These are phyloP conservation scores for Zoroaster sp. DNA, from an alignment of 53 echinoderm and acorn worm genomes.

Conservation along the genomic window DNA sequence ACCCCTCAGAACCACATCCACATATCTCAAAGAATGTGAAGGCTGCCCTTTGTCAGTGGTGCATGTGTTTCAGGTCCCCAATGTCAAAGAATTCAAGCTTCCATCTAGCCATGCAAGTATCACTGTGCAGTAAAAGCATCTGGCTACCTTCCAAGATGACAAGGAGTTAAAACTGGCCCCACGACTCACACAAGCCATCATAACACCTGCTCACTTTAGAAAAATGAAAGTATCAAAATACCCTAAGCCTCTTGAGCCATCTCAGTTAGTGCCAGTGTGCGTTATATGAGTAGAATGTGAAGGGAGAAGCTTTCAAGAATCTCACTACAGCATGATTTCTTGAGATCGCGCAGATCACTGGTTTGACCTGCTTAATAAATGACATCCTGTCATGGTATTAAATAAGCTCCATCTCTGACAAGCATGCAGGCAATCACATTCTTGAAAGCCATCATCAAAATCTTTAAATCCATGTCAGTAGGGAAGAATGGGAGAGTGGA, in stretches of 20 bases:
- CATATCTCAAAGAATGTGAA: slow-evolving; percentile 70
- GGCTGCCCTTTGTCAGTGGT: slow-evolving; percentile 64
- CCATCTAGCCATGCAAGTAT: neutral
- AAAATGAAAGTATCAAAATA: slow-evolving; percentile 78
- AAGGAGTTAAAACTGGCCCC: slow-evolving; percentile 67
- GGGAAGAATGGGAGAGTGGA: slow-evolving; percentile 65
- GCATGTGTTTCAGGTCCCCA: slow-evolving; percentile 10
- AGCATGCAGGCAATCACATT: slow-evolving; percentile 22
- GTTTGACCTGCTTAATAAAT: slow-evolving; percentile 62
- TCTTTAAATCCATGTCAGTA: slow-evolving; percentile 57
- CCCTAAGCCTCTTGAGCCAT: slow-evolving; percentile 57
- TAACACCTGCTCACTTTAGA: slow-evolving; percentile 67
- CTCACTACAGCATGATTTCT: slow-evolving; percentile 71
- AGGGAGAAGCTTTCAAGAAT: neutral
- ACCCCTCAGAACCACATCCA: slow-evolving; percentile 46
- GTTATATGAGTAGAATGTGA: slow-evolving; percentile 57
- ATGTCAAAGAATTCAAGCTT: slow-evolving; percentile 32
- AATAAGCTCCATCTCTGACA: slow-evolving; percentile 54
- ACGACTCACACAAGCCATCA: slow-evolving; percentile 28
- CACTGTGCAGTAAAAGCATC: slow-evolving; percentile 47
- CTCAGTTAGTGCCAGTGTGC: slow-evolving; percentile 18
- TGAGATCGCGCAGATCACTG: slow-evolving; percentile 43
- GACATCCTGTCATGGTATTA: slow-evolving; percentile 62
- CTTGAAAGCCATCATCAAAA: slow-evolving; percentile 13
- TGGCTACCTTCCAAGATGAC: slow-evolving; percentile 56